Evolutionary conservation across 2,888 invertebrate genomes (phyloP), one percentile per base, ranked within the genome.

Genomic region (Drosophila anomalata): DNA sequence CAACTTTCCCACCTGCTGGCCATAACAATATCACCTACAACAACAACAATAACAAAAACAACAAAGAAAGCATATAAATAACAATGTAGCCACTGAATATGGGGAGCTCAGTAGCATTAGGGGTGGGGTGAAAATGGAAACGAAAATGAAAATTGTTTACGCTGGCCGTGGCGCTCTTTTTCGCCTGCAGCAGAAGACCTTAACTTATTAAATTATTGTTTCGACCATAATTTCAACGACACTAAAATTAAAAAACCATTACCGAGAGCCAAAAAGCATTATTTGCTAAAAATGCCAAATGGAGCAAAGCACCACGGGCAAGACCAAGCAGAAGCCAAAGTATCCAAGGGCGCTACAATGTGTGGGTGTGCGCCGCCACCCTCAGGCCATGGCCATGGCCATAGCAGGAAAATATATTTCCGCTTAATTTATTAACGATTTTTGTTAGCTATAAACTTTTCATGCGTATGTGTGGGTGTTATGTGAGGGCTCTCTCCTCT

Each of bases 401-500:
- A 48, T 69, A 69, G 63, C 72, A 67, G 56, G 52, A 76, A 78
- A 83, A 82, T 76, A 75, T 88, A 80, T 89, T 89, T 89, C 89
- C 89, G 90, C 89, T 89, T 89, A 85, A 89, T 89, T 89, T 89
- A 89, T 81, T 89, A 89, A 89, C 87, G 82, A 89, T 89, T 89
- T 77, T 88, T 86, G 78, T 85, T 74, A 76, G 82, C 86, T 63
- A 79, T 82, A 82, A 85, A 85, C 74, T 81, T 80, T 75, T 62
- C 77, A 79, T 79, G 71, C 52, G 52, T 73, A 67, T 55, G 46
- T 59, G 71, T 57, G 62, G 22, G 39, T 14, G 51, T 29, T 33
- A 59, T n/a, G 33, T 11, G 41, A 29, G 46, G 48, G 26, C 31
- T 5, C 22, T 50, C 8, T 14, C 14, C 24, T 46, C 11, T 56